Evolutionary conservation across 2,113 vertebrate species (phyloP).

Genomic region (Silurus meridionalis): DNA sequence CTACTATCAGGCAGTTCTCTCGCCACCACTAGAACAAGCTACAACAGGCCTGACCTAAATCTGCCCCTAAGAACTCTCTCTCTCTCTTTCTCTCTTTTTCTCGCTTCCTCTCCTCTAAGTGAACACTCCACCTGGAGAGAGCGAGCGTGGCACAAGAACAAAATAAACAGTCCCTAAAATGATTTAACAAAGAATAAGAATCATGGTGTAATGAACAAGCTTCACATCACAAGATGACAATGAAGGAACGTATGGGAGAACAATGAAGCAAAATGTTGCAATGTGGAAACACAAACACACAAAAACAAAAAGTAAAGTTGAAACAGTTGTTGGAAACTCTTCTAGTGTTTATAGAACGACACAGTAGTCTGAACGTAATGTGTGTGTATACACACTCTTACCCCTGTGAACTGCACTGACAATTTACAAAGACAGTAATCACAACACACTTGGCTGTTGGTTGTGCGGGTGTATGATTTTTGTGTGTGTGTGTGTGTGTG

Average conservation of each 20-base stretch:
- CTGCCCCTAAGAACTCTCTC: conserved; percentile 45
- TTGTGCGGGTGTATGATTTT: conserved; percentile 28
- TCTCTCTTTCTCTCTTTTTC: conserved; percentile 44
- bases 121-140: conserved; percentile 34
- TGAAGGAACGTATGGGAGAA: not conserved
- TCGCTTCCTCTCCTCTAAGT: conserved; percentile 44
- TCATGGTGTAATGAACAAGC: not conserved
- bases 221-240: not conserved
- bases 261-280: conserved; percentile 8
- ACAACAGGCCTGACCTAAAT: conserved; percentile 50
- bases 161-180: conserved; percentile 22
- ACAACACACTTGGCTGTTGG: conserved; percentile 39
- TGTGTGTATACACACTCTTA: conserved; percentile 35
- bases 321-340: conserved; percentile 41
- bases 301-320: conserved; percentile 27
- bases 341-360: conserved; percentile 31
- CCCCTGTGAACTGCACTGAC: conserved; percentile 39
- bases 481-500: conserved; percentile 23
- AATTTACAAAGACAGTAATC: conserved; percentile 47
- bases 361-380: not conserved
- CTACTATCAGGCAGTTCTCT: conserved; percentile 24
- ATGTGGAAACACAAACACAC: conserved; percentile 17
- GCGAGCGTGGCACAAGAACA: not conserved
- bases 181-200: conserved; percentile 14
- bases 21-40: conserved; percentile 39